Evolutionary conservation across 2,888 invertebrate species (phyloP).

Genomic region (Cephonodes hylas): DNA sequence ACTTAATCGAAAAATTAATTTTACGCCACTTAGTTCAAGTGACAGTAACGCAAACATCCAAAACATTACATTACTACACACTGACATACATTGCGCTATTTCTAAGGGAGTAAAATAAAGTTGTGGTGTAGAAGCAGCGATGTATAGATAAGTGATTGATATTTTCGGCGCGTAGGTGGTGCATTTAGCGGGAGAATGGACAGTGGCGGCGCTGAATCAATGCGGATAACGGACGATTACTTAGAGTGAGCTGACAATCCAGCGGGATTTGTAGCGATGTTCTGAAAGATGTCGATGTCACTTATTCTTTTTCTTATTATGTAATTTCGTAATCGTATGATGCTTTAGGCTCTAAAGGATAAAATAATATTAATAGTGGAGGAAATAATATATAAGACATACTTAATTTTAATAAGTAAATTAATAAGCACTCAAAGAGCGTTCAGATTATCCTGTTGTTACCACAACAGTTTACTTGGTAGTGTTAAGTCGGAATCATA

Average conservation of each 20-base stretch:
- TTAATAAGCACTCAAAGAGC: too few relatives aligned
- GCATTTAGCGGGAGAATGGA: neutral
- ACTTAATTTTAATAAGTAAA: too few relatives aligned
- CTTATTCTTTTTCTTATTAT: neutral
- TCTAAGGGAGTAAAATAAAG: fast-evolving
- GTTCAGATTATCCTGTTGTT: too few relatives aligned
- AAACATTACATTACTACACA: neutral
- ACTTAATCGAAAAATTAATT: too few relatives aligned
- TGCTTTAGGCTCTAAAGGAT: neutral
- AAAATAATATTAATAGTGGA: too few relatives aligned
- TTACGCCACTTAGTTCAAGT: too few relatives aligned
- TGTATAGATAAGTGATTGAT: slow-evolving; percentile 15
- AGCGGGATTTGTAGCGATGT: slow-evolving; percentile 44
- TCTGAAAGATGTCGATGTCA: slow-evolving; percentile 20
- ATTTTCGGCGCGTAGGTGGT: neutral
- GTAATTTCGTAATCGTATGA: neutral
- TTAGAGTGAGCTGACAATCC: slow-evolving; percentile 62
- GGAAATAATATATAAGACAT: too few relatives aligned
- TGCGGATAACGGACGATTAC: slow-evolving; percentile 64
- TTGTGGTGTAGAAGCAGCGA: slow-evolving; percentile 12
- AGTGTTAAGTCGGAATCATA: too few relatives aligned
- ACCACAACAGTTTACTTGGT: too few relatives aligned
- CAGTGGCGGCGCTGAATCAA: slow-evolving; percentile 14
- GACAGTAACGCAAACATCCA: neutral
- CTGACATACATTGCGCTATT: slow-evolving; percentile 18